A percentile compares a stretch with the other conserved stretches of the same genome.
Evolutionary conservation across 1,140 invertebrate genomes (phyloP).

Genomic region (Manduca sexta): DNA sequence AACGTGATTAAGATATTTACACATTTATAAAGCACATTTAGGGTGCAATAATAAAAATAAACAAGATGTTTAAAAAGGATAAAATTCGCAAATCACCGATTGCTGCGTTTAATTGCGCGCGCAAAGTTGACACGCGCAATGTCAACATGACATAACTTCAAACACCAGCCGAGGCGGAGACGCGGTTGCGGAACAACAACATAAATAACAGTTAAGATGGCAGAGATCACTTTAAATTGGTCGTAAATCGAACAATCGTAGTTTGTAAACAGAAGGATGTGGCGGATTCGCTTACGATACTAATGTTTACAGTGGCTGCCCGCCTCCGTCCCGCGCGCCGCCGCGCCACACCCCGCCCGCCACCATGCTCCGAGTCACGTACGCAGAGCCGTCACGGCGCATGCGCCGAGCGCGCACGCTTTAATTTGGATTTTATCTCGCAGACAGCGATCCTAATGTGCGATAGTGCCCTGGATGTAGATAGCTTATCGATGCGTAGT

Average conservation of each 20-base stretch:
- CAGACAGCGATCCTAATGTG: slow-evolving; percentile 1
- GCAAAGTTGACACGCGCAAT: not conserved
- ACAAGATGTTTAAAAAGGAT: too few species aligned
- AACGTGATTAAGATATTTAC: too few species aligned
- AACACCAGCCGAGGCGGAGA: not conserved
- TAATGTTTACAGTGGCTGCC: slow-evolving; percentile 48
- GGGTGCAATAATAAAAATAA: too few species aligned
- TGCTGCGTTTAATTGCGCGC: not conserved
- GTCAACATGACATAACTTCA: slow-evolving; percentile 1
- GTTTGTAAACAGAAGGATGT: slow-evolving; percentile 41
- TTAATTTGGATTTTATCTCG: slow-evolving; percentile 29
- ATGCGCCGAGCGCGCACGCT: slow-evolving; percentile 30
- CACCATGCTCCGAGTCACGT: slow-evolving; percentile 60
- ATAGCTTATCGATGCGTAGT: not conserved
- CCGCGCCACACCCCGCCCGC: slow-evolving; percentile 11
- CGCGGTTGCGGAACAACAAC: not conserved
- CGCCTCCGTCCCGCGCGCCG: slow-evolving; percentile 14
- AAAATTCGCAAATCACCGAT: not conserved
- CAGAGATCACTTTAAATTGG: not conserved
- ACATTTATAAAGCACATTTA: too few species aligned
- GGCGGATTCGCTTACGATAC: slow-evolving; percentile 31
- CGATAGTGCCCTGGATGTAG: slow-evolving; percentile 2
- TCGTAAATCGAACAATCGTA: slow-evolving; percentile 5
- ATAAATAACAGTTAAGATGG: not conserved
- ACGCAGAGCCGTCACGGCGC: slow-evolving; percentile 44